Evolutionary conservation across 2,888 invertebrate genomes (phyloP).

Genomic region (Invenusta paracnida): DNA sequence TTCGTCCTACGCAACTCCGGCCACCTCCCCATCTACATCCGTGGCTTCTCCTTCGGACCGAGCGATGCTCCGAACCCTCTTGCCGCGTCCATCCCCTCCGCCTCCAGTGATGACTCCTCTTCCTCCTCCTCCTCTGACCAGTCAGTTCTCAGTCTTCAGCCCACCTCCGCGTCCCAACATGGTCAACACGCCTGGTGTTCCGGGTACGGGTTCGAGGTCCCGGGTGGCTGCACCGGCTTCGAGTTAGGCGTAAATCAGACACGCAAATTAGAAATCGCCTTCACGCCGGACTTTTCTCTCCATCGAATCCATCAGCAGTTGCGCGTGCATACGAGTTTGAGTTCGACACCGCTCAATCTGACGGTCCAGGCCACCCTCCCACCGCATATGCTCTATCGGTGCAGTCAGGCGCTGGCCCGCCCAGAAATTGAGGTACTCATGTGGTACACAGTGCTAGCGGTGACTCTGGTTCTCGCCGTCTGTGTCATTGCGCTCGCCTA

Average conservation of each 20-base stretch:
- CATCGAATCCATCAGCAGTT: conserved; percentile 60
- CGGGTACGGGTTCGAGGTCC: conserved; percentile 65
- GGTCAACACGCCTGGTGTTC: conserved; percentile 68
- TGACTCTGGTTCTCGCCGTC: conserved; percentile 65
- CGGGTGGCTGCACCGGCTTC: conserved; percentile 44
- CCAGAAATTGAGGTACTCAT: conserved; percentile 61
- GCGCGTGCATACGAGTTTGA: conserved; percentile 59
- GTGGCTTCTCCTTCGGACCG: conserved; percentile 65
- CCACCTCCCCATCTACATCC: conserved; percentile 74
- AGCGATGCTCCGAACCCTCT: conserved; percentile 11
- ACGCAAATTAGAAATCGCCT: conserved; percentile 58
- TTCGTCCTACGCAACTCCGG: conserved; percentile 86
- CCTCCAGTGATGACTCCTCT: background rate
- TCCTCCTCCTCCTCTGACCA: background rate
- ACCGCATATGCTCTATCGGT: conserved; percentile 67
- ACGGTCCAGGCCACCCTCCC: conserved; percentile 69
- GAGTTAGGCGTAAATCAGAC: conserved; percentile 65
- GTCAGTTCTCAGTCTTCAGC: too few relatives aligned
- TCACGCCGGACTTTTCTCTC: conserved; percentile 44
- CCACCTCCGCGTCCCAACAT: background rate
- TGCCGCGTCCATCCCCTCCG: background rate
- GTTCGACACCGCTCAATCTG: conserved; percentile 65
- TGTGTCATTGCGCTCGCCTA: conserved; percentile 69
- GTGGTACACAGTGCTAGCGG: conserved; percentile 53
- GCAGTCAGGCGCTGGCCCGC: conserved; percentile 69